A percentile compares a stretch with the other conserved stretches of the same genome.
Conservation (phyloP, 2,113 vertebrate species). For the Sinocyclocheilus maitianheensis region DNA sequence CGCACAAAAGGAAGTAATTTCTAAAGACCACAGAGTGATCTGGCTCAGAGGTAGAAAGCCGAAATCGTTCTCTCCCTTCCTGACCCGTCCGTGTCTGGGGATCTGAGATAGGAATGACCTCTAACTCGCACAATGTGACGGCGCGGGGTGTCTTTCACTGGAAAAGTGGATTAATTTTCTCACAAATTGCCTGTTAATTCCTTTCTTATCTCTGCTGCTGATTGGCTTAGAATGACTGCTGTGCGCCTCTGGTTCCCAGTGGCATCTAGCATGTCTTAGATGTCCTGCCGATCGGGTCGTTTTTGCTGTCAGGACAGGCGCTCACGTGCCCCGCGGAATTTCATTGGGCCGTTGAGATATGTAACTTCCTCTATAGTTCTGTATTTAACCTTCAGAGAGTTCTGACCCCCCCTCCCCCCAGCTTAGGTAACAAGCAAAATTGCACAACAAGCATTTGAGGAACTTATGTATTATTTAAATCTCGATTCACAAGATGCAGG, state of each 20-base stretch:
- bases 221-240: slow-evolving; percentile 62
- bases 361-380: slow-evolving; percentile 27
- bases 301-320: slow-evolving; percentile 29
- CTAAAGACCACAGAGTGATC: slow-evolving; percentile 10
- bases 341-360: neutral
- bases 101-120: slow-evolving; percentile 65
- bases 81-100: slow-evolving; percentile 14
- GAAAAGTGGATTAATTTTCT: slow-evolving; percentile 74
- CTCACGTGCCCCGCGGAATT: neutral
- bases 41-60: neutral
- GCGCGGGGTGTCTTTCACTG: slow-evolving; percentile 15
- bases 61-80: neutral
- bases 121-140: slow-evolving; percentile 45
- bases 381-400: slow-evolving; percentile 35
- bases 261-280: slow-evolving; percentile 12
- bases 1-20: neutral
- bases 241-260: slow-evolving; percentile 32
- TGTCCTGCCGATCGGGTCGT: slow-evolving; percentile 34
- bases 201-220: slow-evolving; percentile 73
- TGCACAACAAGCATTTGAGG: no score
- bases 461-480: no score
- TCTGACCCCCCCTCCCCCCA: neutral
- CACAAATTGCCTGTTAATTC: slow-evolving; percentile 64
- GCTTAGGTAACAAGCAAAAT: neutral
- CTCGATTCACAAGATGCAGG: no score